Percentiles rank a stretch among this genome's conserved stretches.
Evolutionary conservation across 1,140 invertebrate species (phyloP).

Genomic region (Pseudomyrmex gracilis): DNA sequence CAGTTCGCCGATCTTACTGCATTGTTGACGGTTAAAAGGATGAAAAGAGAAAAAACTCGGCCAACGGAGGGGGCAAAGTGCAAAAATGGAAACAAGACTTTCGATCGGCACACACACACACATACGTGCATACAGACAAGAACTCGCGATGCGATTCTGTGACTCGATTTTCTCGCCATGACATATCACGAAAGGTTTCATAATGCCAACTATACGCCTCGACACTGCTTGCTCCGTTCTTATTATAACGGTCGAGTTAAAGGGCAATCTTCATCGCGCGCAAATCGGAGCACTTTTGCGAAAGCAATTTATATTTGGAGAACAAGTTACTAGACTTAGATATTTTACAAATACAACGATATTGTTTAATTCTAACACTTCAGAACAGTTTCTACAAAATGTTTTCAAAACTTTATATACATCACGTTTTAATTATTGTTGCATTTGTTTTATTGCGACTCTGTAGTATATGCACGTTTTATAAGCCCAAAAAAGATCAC

Average conservation of each 20-base stretch:
- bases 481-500: background rate
- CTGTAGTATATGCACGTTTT: background rate
- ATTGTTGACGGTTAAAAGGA: constrained; percentile 36
- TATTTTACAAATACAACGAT: background rate
- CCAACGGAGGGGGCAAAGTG: constrained; percentile 23
- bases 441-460: background rate
- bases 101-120: constrained; percentile 33
- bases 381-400: too few species aligned
- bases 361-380: background rate
- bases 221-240: constrained; percentile 66
- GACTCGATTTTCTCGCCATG: constrained; percentile 73
- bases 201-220: constrained; percentile 70
- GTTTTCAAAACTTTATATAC: too few species aligned
- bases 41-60: constrained; percentile 14
- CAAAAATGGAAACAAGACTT: constrained; percentile 59
- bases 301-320: constrained; percentile 55
- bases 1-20: constrained; percentile 25
- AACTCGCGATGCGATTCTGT: constrained; percentile 63
- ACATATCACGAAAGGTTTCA: constrained; percentile 82
- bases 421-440: too few species aligned
- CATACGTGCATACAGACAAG: background rate
- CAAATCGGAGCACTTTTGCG: constrained; percentile 71
- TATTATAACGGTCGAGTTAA: constrained; percentile 76
- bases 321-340: too few species aligned
- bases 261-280: constrained; percentile 67